Base-by-base conservation (phyloP, 2,113 vertebrate species). In the Oncorhynchus gorbuscha region DNA sequence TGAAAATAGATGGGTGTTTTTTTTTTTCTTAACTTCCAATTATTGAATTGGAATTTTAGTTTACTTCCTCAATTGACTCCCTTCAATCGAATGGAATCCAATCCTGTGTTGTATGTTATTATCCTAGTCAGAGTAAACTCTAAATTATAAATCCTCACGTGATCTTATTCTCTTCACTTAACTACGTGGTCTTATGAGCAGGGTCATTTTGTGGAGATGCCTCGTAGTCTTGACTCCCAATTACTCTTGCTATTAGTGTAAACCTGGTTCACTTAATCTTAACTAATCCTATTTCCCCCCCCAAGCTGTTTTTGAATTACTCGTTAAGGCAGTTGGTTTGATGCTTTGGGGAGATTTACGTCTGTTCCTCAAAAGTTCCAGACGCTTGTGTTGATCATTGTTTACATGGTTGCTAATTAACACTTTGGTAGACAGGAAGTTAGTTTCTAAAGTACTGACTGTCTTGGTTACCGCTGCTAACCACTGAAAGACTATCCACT, bases 371-470 rank as follows among this genome's bases (percentile, higher is more conserved):
- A 62, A n/a, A n/a, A 62, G 20, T 16, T 4, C 18, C 55, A 18
- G 7, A 22, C 2, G 3, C n/a, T 62, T n/a, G 59, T 62, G n/a
- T 62, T 62, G 59, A 62, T 58, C 55, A 58, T 71, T 13, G 55
- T 83, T 83, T 79, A 71, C 64, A 13, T 77, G 1, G 76, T 84
- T 84, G 76, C 76, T 71, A 76, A 69, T 45, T 69, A 81, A 48
- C 39, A 20, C 20, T 69, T 69, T 0, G 12, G 1, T 11, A 45
- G 77, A 72, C 67, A 84, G 82, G 82, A 84, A 79, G 71, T 74
- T n/a, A 73, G 79, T n/a, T 39, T 18, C 13, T 4, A 69, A 6
- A 11, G 4, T 6, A 28, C 11, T 13, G 14, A 6, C 32, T 35
- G 1, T 14, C 49, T 55, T 14, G 16, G 26, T 69, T 35, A 26